Conservation (phyloP, 2,113 vertebrate species). For the Theristicus caerulescens region DNA sequence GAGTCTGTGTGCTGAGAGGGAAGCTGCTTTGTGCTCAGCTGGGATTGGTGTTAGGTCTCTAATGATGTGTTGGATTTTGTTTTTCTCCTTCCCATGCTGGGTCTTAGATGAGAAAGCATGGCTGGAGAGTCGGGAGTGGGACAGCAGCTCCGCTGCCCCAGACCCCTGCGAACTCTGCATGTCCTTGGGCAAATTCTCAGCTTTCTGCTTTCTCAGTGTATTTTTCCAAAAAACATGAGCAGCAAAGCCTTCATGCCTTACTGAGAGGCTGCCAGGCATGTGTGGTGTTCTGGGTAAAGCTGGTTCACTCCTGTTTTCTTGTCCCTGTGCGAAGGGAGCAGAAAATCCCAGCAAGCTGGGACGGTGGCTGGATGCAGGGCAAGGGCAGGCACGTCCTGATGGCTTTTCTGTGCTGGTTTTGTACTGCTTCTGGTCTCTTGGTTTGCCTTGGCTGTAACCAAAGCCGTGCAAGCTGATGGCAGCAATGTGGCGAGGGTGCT, state of each 20-base stretch:
- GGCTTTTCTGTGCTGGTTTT: neutral
- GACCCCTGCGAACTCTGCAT: rapidly evolving
- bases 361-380: neutral
- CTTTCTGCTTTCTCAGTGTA: neutral
- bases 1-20: rapidly evolving
- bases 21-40: neutral
- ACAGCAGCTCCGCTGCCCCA: rapidly evolving
- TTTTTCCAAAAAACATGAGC: neutral
- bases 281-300: neutral
- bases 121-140: neutral
- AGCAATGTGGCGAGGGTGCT: neutral
- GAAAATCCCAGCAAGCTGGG: neutral
- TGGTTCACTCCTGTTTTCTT: neutral
- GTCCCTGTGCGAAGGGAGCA: neutral
- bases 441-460: neutral
- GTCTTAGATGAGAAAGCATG: neutral
- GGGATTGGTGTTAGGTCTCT: neutral
- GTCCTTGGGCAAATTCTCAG: neutral
- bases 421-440: neutral
- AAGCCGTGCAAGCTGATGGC: neutral
- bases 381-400: neutral
- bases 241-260: neutral
- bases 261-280: neutral
- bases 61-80: neutral
- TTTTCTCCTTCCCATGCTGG: neutral